Base-by-base conservation (phyloP, 2,888 invertebrate species). In the Gortyna flavago region DNA sequence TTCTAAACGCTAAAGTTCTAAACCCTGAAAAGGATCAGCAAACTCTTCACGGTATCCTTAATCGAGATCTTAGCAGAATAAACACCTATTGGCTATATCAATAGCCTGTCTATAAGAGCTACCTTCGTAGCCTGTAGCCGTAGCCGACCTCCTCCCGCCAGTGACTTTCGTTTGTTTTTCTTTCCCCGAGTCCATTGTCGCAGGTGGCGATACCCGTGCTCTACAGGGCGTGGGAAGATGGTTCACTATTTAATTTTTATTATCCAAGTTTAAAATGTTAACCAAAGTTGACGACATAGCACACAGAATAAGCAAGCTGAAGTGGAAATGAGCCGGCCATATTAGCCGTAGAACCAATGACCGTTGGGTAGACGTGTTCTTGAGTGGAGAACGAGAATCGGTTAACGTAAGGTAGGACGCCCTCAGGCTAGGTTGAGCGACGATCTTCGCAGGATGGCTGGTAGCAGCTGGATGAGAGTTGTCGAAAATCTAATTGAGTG, bases 81-180 rank as follows among this genome's bases (percentile, higher is more conserved):
- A 82, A 82, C 62, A 68, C 25, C 51, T 68, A 67, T 51, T 44
- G 64, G 54, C 71, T 83, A 74, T 84, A 75, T 74, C 73, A 77
- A 81, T 62, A 81, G 44, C 64, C n/a, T 13, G 62, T 69, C 61
- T 68, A 57, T 71, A 68, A 62, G 35, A 69, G 72, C 44, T 61
- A 59, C 62, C 64, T 72, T 18, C 35, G 41, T 57, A n/a, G 72
- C 44, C 59, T n/a, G 51, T 32, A 54, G 44, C 35, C 77, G 51
- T 25, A 29, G 13, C 57, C 73, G 5, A 73, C 18, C 73, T 41
- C 44, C 64, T 48, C 57, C 59, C 65, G 57, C 51, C 64, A 11
- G 35, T 85, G 83, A 78, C 83, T 88, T 87, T 81, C 78, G 75
- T 89, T 89, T 88, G 85, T 89, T 85, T 89, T 88, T 84, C 85